Percentiles rank a stretch among this genome's conserved stretches.
Conservation (phyloP, 30 jellyfish, hydroid and myxozoan species). For the Hydra vulgaris region DNA sequence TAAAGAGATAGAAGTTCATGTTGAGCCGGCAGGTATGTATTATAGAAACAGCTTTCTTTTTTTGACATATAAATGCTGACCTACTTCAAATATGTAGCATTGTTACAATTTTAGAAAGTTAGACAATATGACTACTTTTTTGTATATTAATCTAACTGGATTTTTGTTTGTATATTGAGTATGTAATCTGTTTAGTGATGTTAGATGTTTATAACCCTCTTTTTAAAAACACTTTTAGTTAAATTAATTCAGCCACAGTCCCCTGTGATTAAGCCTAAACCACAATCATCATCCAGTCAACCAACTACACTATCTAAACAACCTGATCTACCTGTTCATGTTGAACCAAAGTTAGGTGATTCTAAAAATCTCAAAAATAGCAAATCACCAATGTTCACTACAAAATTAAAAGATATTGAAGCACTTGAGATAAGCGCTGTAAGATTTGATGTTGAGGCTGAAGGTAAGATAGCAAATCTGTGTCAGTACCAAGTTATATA, state of each 20-base stretch:
- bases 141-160: too few relatives aligned
- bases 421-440: slow-evolving; percentile 85
- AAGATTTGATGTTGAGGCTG: slow-evolving; percentile 57
- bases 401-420: slow-evolving; percentile 66
- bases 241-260: not conserved
- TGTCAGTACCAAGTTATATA: not conserved
- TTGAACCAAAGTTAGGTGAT: not conserved
- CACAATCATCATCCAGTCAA: not conserved
- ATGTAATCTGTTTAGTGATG: too few relatives aligned
- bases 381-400: slow-evolving; percentile 36
- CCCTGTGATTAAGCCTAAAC: not conserved
- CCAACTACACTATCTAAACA: not conserved
- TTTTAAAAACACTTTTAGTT: too few relatives aligned
- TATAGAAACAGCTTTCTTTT: not conserved
- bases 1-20: slow-evolving; percentile 36
- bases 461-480: slow-evolving; percentile 31
- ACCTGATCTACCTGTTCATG: not conserved
- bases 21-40: slow-evolving; percentile 3
- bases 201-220: too few relatives aligned
- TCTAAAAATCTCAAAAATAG: not conserved
- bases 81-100: too few relatives aligned
- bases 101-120: too few relatives aligned
- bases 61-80: too few relatives aligned
- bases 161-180: too few relatives aligned
- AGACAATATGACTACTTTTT: too few relatives aligned